These are phyloP conservation scores for Hemicentrotus pulcherrimus DNA, from an alignment of 35 echinoderm and acorn worm species.

Conservation along the genomic window DNA sequence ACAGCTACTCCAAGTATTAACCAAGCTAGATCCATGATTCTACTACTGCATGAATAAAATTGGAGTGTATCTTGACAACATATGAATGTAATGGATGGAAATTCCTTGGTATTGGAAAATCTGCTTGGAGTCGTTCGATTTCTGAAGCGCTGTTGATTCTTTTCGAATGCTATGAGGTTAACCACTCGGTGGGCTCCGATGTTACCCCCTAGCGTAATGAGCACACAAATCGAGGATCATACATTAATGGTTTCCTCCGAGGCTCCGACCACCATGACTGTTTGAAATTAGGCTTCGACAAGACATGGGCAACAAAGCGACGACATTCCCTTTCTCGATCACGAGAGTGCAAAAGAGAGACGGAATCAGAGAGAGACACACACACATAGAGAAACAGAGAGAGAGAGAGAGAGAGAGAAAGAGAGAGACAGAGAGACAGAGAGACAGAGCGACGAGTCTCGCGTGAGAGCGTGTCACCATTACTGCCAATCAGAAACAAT, in stretches of 20 bases:
- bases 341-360: no score
- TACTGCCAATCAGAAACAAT: neutral
- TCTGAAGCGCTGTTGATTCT: neutral
- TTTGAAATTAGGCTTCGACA: neutral
- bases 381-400: no score
- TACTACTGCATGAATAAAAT: neutral
- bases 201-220: neutral
- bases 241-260: neutral
- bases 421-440: neutral
- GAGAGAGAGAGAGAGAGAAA: no score
- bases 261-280: neutral
- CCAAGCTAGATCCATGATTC: neutral
- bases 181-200: neutral
- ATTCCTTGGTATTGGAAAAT: neutral
- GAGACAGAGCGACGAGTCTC: neutral
- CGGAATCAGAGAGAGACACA: no score
- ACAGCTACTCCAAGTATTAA: neutral
- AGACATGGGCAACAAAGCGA: neutral
- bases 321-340: neutral
- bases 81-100: neutral
- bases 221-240: neutral
- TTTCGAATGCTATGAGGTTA: neutral
- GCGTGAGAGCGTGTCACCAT: neutral
- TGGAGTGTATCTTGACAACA: neutral
- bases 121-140: neutral